These are phyloP conservation scores for Furcifer pardalis DNA, from an alignment of 2,797 vertebrate species.

Conservation along the genomic window DNA sequence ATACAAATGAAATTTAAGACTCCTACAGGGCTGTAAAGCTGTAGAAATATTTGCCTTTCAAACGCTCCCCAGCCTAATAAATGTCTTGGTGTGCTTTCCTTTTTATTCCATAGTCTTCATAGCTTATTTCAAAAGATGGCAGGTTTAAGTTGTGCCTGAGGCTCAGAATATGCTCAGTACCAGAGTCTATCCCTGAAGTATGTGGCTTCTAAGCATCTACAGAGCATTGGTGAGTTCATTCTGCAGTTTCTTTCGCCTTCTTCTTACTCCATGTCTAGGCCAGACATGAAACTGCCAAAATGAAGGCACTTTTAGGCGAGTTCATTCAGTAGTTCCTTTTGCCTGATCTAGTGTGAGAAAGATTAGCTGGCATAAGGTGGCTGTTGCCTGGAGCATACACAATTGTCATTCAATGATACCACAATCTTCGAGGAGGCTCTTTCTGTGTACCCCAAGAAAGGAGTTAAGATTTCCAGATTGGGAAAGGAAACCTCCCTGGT, in stretches of 20 bases:
- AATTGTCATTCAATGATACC: too few species aligned
- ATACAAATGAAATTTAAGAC: constrained; percentile 32
- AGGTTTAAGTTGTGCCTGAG: neutral
- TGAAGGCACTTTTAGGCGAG: too few species aligned
- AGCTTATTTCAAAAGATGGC: neutral
- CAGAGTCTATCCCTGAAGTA: neutral
- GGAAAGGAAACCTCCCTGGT: neutral
- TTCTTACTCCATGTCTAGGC: too few species aligned
- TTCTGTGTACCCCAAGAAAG: too few species aligned
- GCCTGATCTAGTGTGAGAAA: too few species aligned
- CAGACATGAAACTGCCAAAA: too few species aligned
- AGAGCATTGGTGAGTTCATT: too few species aligned
- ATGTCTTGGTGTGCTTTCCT: constrained; percentile 19
- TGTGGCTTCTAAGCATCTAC: neutral
- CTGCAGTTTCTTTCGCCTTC: too few species aligned
- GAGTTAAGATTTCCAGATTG: neutral
- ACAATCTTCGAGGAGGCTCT: too few species aligned
- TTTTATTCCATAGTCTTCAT: constrained; percentile 1
- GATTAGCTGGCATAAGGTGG: too few species aligned
- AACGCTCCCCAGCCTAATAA: constrained; percentile 27
- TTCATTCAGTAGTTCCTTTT: too few species aligned
- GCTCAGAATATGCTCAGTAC: neutral
- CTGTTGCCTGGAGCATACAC: too few species aligned
- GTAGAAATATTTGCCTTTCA: constrained; percentile 36
- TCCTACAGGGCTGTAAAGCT: constrained; percentile 25